Conservation (phyloP, 1,140 invertebrate species). For the Bombus picipes region DNA sequence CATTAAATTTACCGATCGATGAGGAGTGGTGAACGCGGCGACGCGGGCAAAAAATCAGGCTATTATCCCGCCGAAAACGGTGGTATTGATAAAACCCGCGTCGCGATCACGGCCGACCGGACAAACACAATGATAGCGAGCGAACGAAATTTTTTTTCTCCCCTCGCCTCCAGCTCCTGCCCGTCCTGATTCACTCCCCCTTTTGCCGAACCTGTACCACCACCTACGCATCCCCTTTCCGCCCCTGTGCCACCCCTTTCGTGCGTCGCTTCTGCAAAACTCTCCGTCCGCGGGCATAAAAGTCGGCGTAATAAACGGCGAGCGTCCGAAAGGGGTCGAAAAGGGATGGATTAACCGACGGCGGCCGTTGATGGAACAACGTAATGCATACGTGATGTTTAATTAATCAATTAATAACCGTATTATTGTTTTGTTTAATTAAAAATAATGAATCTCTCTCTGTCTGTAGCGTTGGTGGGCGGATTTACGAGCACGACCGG, state of each 20-base stretch:
- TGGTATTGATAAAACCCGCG: conserved; percentile 52
- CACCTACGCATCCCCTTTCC: neutral
- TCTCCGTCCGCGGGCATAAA: conserved; percentile 37
- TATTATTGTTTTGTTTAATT: conserved; percentile 76
- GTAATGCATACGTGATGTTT: conserved; percentile 67
- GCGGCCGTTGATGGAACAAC: conserved; percentile 61
- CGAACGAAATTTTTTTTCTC: conserved; percentile 47
- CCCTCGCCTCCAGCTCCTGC: neutral
- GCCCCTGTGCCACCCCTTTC: neutral
- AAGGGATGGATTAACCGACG: conserved; percentile 55
- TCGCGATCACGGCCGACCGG: conserved; percentile 51
- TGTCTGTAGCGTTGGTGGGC: conserved; percentile 43
- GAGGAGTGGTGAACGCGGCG: conserved; percentile 31
- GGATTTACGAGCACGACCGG: conserved; percentile 35
- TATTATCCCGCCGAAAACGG: conserved; percentile 55
- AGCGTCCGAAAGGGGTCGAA: conserved; percentile 49
- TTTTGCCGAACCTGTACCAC: neutral
- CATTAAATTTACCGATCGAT: conserved; percentile 54
- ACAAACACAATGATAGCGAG: conserved; percentile 53
- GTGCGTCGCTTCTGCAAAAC: conserved; percentile 40
- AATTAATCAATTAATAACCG: conserved; percentile 76
- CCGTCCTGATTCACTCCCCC: neutral
- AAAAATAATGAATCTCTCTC: conserved; percentile 71
- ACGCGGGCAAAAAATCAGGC: conserved; percentile 46
- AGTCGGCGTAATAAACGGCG: conserved; percentile 58